phyloP scores from a whole-genome alignment of 2,888 invertebrate species.

The Drosophila austrosaltans region DNA sequence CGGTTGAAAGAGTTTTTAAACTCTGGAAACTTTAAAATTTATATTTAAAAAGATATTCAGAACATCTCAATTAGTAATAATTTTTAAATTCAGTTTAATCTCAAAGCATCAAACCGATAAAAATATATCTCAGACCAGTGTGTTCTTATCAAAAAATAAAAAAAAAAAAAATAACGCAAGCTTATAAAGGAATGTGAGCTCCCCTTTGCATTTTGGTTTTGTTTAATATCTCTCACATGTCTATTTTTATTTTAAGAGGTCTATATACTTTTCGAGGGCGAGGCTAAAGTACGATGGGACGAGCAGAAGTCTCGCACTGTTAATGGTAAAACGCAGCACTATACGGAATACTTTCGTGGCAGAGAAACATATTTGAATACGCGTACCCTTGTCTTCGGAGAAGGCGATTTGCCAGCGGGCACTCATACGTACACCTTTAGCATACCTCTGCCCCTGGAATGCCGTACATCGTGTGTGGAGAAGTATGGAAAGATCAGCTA shows the following conservation, averaged over 20 bases:
- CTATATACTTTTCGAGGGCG: constrained; percentile 63
- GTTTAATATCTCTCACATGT: no score
- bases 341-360: constrained; percentile 50
- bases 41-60: no score
- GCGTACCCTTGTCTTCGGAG: constrained; percentile 48
- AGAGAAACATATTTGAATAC: constrained; percentile 54
- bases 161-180: no score
- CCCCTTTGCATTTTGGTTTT: constrained; percentile 83
- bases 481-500: constrained; percentile 90
- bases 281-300: constrained; percentile 68
- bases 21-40: no score
- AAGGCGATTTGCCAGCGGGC: constrained; percentile 55
- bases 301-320: constrained; percentile 36
- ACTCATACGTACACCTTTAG: constrained; percentile 88
- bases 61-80: neutral
- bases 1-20: no score
- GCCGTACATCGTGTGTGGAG: constrained; percentile 91
- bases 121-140: no score
- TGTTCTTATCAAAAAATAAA: no score
- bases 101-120: no score
- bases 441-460: constrained; percentile 84
- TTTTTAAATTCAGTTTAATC: neutral
- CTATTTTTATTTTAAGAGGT: constrained; percentile 42
- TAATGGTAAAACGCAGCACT: constrained; percentile 45
- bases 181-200: no score